Conservation (phyloP, 2,888 invertebrate genomes). For the Lasioglossum pauxillum region DNA sequence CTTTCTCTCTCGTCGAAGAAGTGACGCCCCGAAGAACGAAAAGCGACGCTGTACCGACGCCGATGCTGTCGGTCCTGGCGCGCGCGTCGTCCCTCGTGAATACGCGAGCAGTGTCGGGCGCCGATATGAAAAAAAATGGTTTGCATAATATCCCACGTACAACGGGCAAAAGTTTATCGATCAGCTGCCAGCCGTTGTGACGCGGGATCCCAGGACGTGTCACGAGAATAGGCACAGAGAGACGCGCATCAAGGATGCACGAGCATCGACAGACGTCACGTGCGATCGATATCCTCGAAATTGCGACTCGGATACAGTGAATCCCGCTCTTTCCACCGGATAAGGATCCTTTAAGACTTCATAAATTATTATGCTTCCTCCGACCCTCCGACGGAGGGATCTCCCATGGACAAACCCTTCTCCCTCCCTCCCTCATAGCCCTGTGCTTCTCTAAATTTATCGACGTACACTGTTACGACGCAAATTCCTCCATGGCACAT, state of each 20-base stretch:
- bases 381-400: background rate
- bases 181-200: slow-evolving; percentile 16
- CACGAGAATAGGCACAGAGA: background rate
- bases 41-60: background rate
- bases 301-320: slow-evolving; percentile 48
- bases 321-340: background rate
- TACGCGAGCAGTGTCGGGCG: background rate
- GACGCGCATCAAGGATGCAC: background rate
- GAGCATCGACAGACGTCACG: slow-evolving; percentile 28
- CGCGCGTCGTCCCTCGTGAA: background rate
- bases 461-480: background rate
- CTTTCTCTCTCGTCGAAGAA: background rate
- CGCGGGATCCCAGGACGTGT: background rate
- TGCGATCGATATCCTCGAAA: slow-evolving; percentile 58
- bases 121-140: slow-evolving; percentile 13
- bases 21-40: background rate
- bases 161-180: slow-evolving; percentile 41
- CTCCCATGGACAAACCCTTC: background rate
- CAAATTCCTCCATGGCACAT: background rate
- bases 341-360: slow-evolving; percentile 2
- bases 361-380: background rate
- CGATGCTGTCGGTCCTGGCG: background rate
- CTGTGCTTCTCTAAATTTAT: background rate
- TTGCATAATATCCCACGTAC: slow-evolving; percentile 41
- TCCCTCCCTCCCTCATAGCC: background rate